Percentiles rank a stretch among this genome's conserved stretches.
These are phyloP conservation scores for Aurelia aurita complex sp. Pacific DNA, from an alignment of 30 jellyfish, hydroid and myxozoan species.

Conservation along the genomic window DNA sequence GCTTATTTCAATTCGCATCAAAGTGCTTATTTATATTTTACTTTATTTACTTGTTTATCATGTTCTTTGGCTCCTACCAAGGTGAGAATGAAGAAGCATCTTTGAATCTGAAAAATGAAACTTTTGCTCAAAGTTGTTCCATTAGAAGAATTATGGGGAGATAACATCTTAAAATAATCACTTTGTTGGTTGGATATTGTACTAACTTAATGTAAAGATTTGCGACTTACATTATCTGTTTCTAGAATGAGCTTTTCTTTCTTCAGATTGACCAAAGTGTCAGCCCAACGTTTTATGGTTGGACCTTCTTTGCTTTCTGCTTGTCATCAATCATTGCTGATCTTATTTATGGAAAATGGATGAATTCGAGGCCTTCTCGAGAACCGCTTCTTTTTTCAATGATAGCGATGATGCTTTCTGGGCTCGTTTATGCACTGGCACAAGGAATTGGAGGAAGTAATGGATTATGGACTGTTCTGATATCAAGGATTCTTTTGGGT, in stretches of 20 bases:
- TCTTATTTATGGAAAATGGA: slow-evolving; percentile 50
- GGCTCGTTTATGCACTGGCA: slow-evolving; percentile 56
- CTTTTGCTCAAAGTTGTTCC: no score
- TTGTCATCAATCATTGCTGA: slow-evolving; percentile 43
- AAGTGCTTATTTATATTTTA: no score
- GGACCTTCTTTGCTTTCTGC: slow-evolving; percentile 68
- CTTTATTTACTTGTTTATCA: no score
- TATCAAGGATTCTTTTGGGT: slow-evolving; percentile 27
- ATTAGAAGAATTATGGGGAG: no score
- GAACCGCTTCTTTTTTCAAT: slow-evolving; percentile 55
- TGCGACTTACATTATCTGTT: no score
- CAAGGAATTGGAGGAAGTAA: slow-evolving; percentile 49
- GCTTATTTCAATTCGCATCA: no score
- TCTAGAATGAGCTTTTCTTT: neutral
- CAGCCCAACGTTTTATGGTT: slow-evolving; percentile 61
- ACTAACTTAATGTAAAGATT: no score
- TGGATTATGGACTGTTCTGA: slow-evolving; percentile 15
- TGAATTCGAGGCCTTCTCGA: slow-evolving; percentile 38
- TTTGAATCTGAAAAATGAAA: no score
- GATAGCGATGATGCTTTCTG: slow-evolving; percentile 31
- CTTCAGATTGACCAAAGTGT: slow-evolving; percentile 33
- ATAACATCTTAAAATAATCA: no score
- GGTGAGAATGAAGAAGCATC: no score
- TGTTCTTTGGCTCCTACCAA: no score
- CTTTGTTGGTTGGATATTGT: no score